phyloP scores from a whole-genome alignment of 2,113 vertebrate species.

The Sorex fumeus region DNA sequence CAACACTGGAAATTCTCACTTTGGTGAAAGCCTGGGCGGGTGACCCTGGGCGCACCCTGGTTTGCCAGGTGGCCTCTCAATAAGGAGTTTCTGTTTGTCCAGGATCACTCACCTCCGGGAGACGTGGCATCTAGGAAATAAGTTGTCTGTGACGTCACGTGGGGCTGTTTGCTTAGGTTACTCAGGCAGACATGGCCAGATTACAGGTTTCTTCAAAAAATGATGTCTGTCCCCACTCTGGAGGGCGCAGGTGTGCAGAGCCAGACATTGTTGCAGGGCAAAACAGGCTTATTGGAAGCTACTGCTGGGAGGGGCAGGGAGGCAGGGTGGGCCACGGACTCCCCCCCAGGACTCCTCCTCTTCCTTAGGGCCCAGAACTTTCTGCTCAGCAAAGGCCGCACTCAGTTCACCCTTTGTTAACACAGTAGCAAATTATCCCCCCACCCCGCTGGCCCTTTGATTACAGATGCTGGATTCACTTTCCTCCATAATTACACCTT shows the following conservation, averaged over 20 bases:
- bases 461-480: slow-evolving; percentile 47
- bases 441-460: slow-evolving; percentile 9
- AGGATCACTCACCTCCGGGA: slow-evolving; percentile 48
- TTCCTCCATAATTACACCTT: slow-evolving; percentile 60
- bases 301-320: neutral
- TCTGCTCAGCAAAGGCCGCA: neutral
- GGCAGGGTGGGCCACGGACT: neutral
- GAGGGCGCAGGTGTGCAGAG: neutral
- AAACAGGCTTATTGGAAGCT: neutral
- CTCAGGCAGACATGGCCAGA: slow-evolving; percentile 15
- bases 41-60: slow-evolving; percentile 33
- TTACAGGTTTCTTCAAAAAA: slow-evolving; percentile 51
- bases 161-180: slow-evolving; percentile 73
- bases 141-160: neutral
- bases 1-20: neutral
- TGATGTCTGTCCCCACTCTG: neutral
- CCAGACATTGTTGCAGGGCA: neutral
- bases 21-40: slow-evolving; percentile 33
- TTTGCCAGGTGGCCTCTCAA: slow-evolving; percentile 54
- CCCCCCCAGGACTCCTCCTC: neutral
- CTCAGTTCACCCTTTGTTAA: neutral
- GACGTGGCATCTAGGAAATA: slow-evolving; percentile 75
- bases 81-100: slow-evolving; percentile 71
- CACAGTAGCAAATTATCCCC: neutral
- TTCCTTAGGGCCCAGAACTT: neutral